phyloP scores from a whole-genome alignment of 2,113 vertebrate genomes.

The Antigone vipio region DNA sequence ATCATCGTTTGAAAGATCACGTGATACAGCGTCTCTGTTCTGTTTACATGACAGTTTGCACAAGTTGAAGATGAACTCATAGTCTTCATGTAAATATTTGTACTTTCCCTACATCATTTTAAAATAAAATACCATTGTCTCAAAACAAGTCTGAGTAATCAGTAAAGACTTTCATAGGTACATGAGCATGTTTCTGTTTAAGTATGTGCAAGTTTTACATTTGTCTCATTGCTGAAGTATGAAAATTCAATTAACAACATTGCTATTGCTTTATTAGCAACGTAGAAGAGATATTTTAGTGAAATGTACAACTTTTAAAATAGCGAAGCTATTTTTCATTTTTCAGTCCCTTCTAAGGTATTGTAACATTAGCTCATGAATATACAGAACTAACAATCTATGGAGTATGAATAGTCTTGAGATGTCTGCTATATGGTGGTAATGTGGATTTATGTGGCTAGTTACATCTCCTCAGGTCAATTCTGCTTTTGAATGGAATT shows the following conservation, averaged over 20 bases:
- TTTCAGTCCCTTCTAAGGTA: background rate
- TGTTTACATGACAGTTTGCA: background rate
- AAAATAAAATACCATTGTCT: background rate
- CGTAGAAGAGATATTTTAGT: background rate
- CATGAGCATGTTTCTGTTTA: no score
- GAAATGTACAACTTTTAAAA: background rate
- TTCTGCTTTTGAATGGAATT: conserved; percentile 64
- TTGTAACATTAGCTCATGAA: background rate
- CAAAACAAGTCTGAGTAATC: background rate
- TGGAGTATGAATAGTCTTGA: conserved; percentile 4
- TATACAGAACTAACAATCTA: background rate
- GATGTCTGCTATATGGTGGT: conserved; percentile 25
- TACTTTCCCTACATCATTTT: background rate
- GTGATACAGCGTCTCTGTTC: background rate
- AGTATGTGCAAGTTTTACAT: background rate
- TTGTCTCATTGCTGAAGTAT: background rate
- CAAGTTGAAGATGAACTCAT: background rate
- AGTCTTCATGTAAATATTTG: background rate
- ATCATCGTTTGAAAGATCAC: background rate
- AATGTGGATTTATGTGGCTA: conserved; percentile 51
- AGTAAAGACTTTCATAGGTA: background rate
- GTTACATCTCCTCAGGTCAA: conserved; percentile 41
- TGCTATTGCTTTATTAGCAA: background rate
- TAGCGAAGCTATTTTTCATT: background rate
- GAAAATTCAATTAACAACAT: background rate